Base-by-base conservation (phyloP, 2,888 invertebrate species). In the Eupsilia transversa region DNA sequence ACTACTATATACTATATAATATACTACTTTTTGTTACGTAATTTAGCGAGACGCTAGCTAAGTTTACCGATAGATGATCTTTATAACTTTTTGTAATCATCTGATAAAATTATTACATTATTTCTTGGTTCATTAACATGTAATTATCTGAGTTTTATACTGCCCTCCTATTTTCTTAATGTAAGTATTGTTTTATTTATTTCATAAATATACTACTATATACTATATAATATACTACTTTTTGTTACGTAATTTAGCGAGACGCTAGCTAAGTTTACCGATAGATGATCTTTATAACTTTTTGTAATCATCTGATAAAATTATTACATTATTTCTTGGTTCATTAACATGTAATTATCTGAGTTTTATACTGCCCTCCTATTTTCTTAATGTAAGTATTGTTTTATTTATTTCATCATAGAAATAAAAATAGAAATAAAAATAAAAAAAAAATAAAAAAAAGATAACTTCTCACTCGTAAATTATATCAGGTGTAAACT, bases 21-120 rank as follows among this genome's bases (percentile, higher is more conserved):
- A n/a, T n/a, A n/a, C n/a, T 60, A 74, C 20, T 74, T 74, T 52
- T 33, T 35, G 3, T 71, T 49, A 3, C 4, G 30, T 38, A 38
- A 57, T 73, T 73, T 65, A 65, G 0, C 3, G 65, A 33, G n/a
- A 33, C 0, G 6, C 3, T 23, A 49, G 33, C n/a, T 17, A 10
- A 33, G n/a, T 52, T 52, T n/a, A 10, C 3, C 20, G 17, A n/a
- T 33, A 33, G 23, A 30, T 30, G 23, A 9, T 1, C 2, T 23
- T 63, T 43, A 23, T 63, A 7, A 20, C 14, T 43, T 43, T 27
- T 20, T 2, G 20, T 30, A 43, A 33, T 1, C 20, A 0, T 20
- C 5, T 61, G n/a, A 38, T 38, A 27, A n/a, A n/a, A 61, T n/a
- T 38, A 35, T 35, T 17, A 60, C 14, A 35, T 38, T 38, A n/a